Conservation (phyloP, 1,140 invertebrate genomes). For the Leptinotarsa defecta region DNA sequence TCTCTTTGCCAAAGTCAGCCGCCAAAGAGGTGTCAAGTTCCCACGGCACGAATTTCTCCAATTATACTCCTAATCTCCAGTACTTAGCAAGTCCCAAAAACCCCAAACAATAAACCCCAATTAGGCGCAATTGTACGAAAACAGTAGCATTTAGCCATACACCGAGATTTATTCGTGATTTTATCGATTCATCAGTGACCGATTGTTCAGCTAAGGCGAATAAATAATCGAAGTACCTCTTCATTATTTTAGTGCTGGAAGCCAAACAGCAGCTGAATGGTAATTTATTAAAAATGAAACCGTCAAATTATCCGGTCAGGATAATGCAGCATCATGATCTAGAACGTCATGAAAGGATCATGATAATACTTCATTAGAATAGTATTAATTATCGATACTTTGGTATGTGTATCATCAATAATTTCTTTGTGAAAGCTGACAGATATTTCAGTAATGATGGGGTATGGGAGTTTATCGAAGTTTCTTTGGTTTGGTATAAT, state of each 20-base stretch:
- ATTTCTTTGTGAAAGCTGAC: constrained; percentile 3
- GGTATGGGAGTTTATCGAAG: background rate
- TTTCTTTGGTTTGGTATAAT: background rate
- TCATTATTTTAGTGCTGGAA: constrained; percentile 17
- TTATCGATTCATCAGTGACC: background rate
- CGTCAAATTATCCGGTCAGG: background rate
- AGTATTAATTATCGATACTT: constrained; percentile 14
- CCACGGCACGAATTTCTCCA: too few relatives aligned
- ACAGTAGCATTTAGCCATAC: background rate
- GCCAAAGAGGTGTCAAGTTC: too few relatives aligned
- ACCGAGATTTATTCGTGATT: constrained; percentile 3
- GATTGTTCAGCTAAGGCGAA: constrained; percentile 2
- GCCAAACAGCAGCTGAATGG: constrained; percentile 17
- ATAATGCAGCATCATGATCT: constrained; percentile 12
- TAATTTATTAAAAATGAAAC: constrained; percentile 20
- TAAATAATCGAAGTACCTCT: constrained; percentile 12
- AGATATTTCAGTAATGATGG: background rate
- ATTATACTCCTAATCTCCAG: too few relatives aligned
- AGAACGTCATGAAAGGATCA: constrained; percentile 9
- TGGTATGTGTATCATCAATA: background rate
- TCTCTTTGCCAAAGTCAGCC: too few relatives aligned
- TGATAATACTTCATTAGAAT: constrained; percentile 19
- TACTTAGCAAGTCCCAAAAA: too few relatives aligned
- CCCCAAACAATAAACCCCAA: too few relatives aligned
- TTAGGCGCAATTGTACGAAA: background rate